Conservation (phyloP, 2,113 vertebrate genomes). For the Sardina pilchardus region DNA sequence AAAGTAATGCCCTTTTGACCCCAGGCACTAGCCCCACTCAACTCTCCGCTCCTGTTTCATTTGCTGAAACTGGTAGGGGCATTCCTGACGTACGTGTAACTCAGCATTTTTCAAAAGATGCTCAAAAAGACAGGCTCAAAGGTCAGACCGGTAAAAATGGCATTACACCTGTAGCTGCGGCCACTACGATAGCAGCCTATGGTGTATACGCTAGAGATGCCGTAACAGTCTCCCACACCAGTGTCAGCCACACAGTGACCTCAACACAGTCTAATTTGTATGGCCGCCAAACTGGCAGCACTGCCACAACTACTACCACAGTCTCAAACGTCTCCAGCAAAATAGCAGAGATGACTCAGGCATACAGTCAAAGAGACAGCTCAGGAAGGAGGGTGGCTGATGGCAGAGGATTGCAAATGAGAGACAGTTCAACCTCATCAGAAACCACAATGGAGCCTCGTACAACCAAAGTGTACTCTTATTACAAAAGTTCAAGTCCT, state of each 20-base stretch:
- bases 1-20: conserved; percentile 78
- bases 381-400: conserved; percentile 68
- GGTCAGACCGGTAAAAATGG: conserved; percentile 74
- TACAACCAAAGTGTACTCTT: conserved; percentile 77
- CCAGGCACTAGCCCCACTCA: conserved; percentile 97
- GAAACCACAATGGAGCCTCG: conserved; percentile 67
- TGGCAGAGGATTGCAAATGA: conserved; percentile 62
- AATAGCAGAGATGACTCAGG: conserved; percentile 77
- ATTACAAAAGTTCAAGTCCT: conserved; percentile 85
- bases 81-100: conserved; percentile 93
- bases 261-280: conserved; percentile 65
- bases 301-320: conserved; percentile 64
- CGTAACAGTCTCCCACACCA: conserved; percentile 72
- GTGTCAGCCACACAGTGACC: conserved; percentile 67
- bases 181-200: conserved; percentile 74
- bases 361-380: conserved; percentile 74
- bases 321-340: conserved; percentile 75
- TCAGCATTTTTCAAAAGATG: conserved; percentile 92
- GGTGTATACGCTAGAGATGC: conserved; percentile 75
- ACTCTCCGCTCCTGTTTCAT: conserved; percentile 88
- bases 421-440: conserved; percentile 69
- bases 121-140: conserved; percentile 79
- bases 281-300: conserved; percentile 60
- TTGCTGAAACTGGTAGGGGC: conserved; percentile 71
- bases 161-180: conserved; percentile 67